phyloP scores from a whole-genome alignment of 1,140 invertebrate species.

The Paraescarpia echinospica region DNA sequence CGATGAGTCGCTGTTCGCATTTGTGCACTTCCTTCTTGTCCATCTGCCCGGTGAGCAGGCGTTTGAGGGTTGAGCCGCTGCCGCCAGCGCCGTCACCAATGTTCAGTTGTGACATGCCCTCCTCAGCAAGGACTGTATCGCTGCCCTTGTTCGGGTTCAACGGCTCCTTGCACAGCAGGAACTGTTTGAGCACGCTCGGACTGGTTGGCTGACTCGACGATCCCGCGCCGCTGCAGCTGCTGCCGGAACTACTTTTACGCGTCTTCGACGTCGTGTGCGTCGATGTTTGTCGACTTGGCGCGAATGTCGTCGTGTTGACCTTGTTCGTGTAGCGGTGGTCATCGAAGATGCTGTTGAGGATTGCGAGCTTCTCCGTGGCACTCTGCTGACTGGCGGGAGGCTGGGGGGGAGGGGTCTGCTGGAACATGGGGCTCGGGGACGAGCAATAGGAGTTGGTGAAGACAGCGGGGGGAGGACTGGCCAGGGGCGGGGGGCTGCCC shows the following conservation, averaged over 20 bases:
- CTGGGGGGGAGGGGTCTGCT: neutral
- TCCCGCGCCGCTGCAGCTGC: neutral
- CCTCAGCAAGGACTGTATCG: neutral
- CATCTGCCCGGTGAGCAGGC: slow-evolving; percentile 15
- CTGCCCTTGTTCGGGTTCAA: slow-evolving; percentile 20
- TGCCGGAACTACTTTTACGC: neutral
- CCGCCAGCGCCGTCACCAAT: neutral
- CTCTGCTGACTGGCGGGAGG: neutral
- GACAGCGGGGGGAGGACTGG: neutral
- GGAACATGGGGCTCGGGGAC: neutral
- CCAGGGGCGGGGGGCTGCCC: neutral
- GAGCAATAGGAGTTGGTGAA: neutral
- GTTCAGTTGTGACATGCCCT: slow-evolving; percentile 13
- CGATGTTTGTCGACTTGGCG: neutral
- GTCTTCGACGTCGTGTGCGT: neutral
- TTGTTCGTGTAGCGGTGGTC: neutral
- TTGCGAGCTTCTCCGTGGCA: neutral
- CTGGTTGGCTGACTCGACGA: neutral
- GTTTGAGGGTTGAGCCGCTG: neutral
- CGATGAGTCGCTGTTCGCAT: slow-evolving; percentile 8
- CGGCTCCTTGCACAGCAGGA: slow-evolving; percentile 3
- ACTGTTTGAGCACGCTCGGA: slow-evolving; percentile 8
- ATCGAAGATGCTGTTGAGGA: neutral
- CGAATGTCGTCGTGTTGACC: neutral
- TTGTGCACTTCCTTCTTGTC: slow-evolving; percentile 15